phyloP scores from a whole-genome alignment of 2,113 vertebrate species.

The Varanus komodoensis region DNA sequence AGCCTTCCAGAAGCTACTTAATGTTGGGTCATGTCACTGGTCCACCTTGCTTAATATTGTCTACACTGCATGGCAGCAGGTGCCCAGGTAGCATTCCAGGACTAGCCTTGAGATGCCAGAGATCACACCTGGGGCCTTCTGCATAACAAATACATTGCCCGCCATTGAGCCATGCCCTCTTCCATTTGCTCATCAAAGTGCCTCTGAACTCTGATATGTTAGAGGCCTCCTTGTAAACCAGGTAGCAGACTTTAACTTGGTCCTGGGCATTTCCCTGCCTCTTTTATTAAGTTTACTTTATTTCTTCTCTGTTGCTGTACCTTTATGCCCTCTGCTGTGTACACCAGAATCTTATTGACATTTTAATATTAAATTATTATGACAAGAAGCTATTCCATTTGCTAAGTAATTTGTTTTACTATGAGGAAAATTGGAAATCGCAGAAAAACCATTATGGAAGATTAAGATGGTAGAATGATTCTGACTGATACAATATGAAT shows the following conservation, averaged over 20 bases:
- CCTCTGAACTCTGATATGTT: neutral
- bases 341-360: slow-evolving; percentile 77
- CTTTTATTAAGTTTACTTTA: slow-evolving; percentile 76
- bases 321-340: slow-evolving; percentile 73
- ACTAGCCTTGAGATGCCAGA: neutral
- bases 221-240: neutral
- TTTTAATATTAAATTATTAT: slow-evolving; percentile 81
- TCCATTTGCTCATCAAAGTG: neutral
- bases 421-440: slow-evolving; percentile 73
- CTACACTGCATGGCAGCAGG: neutral
- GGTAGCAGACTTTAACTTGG: slow-evolving; percentile 60
- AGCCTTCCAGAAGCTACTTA: neutral
- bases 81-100: neutral
- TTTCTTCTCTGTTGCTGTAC: slow-evolving; percentile 69
- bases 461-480: slow-evolving; percentile 73
- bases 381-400: slow-evolving; percentile 77
- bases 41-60: neutral
- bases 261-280: slow-evolving; percentile 57
- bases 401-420: slow-evolving; percentile 80
- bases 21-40: neutral
- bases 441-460: slow-evolving; percentile 77
- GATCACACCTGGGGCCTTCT: no score
- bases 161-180: neutral
- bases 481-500: slow-evolving; percentile 73
- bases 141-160: neutral